Evolutionary conservation across 1,140 invertebrate genomes (phyloP).

Genomic region (Saccostrea echinata): DNA sequence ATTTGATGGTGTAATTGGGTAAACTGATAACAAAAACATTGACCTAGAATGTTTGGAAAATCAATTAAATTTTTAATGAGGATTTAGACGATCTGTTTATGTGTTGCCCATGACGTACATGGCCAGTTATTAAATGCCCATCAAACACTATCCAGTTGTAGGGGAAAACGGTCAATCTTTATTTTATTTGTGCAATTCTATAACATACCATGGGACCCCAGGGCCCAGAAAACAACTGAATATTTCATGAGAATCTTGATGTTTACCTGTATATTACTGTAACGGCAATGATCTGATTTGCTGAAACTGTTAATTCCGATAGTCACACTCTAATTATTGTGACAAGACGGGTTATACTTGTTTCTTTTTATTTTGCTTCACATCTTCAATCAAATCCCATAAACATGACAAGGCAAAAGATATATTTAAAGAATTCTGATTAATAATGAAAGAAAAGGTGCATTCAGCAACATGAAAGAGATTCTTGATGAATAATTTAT

Average conservation of each 20-base stretch:
- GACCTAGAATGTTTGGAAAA: neutral
- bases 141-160: neutral
- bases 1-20: no score
- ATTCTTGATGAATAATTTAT: no score
- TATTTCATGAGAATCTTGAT: slow-evolving; percentile 9
- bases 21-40: neutral
- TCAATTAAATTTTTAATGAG: neutral
- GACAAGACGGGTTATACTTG: no score
- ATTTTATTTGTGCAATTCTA: neutral
- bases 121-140: neutral
- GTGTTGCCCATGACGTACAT: neutral
- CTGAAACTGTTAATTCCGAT: neutral
- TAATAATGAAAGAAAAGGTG: no score
- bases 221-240: neutral
- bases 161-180: neutral
- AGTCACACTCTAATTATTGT: neutral
- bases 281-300: neutral
- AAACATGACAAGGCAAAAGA: no score
- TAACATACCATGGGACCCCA: neutral
- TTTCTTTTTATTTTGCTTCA: no score
- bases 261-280: neutral
- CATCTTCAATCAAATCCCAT: no score
- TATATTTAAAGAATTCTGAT: no score
- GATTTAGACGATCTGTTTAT: neutral
- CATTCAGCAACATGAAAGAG: no score